Conservation (phyloP, 2,113 vertebrate genomes). For the Cynocephalus volans region DNA sequence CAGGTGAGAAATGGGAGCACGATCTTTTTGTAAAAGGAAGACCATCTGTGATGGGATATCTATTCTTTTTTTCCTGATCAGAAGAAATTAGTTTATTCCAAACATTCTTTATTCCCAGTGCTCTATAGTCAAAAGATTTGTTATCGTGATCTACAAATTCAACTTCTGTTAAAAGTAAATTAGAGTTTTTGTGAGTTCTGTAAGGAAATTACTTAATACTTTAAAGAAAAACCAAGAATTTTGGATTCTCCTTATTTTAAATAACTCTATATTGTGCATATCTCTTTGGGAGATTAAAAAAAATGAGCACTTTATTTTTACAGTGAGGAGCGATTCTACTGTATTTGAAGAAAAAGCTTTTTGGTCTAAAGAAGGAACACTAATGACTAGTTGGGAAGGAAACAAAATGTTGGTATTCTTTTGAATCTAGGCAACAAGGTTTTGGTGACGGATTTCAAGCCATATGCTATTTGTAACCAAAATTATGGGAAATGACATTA, state of each 20-base stretch:
- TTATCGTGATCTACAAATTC: not conserved
- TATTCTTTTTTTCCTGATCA: not conserved
- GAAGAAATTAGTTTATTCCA: slow-evolving; percentile 30
- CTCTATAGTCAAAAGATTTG: not conserved
- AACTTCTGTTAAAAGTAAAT: slow-evolving; percentile 1
- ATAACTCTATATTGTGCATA: not conserved
- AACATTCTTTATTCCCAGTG: not conserved
- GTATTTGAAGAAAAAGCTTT: slow-evolving; percentile 62
- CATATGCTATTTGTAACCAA: slow-evolving; percentile 77
- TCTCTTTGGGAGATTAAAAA: slow-evolving; percentile 25
- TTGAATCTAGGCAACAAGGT: slow-evolving; percentile 69
- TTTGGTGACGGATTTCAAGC: slow-evolving; percentile 70
- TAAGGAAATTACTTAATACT: slow-evolving; percentile 31
- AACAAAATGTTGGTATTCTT: slow-evolving; percentile 77
- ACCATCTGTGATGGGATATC: not conserved
- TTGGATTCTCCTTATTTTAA: slow-evolving; percentile 49
- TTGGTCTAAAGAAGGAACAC: slow-evolving; percentile 74
- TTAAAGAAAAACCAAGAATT: slow-evolving; percentile 31
- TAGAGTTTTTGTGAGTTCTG: slow-evolving; percentile 2
- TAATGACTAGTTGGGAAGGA: slow-evolving; percentile 72
- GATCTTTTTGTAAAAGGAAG: not conserved
- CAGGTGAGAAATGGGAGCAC: not conserved
- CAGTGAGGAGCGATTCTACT: not conserved
- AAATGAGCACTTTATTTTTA: slow-evolving; percentile 59
- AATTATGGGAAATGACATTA: slow-evolving; percentile 72